Percentiles rank a stretch among this genome's conserved stretches.
Conservation (phyloP, 2,888 invertebrate species). For the Hypercompe scribonia region DNA sequence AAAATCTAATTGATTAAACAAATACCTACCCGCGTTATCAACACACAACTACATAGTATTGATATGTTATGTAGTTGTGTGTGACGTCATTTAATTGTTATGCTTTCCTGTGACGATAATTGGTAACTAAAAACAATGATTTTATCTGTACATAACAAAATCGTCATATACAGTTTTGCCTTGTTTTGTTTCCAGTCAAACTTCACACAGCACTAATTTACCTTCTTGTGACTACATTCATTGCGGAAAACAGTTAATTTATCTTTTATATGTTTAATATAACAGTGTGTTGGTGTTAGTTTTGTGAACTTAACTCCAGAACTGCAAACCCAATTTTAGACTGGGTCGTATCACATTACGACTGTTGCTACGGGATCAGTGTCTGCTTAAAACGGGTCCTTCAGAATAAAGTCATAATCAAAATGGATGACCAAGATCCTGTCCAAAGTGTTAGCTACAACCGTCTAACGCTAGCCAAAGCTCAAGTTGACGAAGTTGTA, state of each 20-base stretch:
- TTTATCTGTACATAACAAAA: not conserved
- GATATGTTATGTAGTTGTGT: too few relatives aligned
- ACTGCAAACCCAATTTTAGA: not conserved
- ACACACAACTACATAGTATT: too few relatives aligned
- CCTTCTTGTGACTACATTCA: not conserved
- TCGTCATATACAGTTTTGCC: not conserved
- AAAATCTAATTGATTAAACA: too few relatives aligned
- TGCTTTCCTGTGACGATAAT: not conserved
- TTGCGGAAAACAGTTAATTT: not conserved
- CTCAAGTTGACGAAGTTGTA: conserved; percentile 89
- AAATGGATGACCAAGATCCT: conserved; percentile 81
- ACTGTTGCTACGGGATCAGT: not conserved
- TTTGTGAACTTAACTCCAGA: not conserved
- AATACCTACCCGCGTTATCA: too few relatives aligned
- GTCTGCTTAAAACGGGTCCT: not conserved
- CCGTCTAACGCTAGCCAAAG: conserved; percentile 83
- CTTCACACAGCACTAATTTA: not conserved
- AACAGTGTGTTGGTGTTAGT: not conserved
- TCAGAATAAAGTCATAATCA: conserved; percentile 27
- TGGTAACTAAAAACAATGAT: not conserved
- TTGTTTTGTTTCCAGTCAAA: not conserved
- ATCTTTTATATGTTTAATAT: not conserved
- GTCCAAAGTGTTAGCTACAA: conserved; percentile 82
- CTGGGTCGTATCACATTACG: not conserved
- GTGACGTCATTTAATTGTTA: not conserved